Conservation (phyloP, 64 coral and sea anemone species). For the Porites australiensis region DNA sequence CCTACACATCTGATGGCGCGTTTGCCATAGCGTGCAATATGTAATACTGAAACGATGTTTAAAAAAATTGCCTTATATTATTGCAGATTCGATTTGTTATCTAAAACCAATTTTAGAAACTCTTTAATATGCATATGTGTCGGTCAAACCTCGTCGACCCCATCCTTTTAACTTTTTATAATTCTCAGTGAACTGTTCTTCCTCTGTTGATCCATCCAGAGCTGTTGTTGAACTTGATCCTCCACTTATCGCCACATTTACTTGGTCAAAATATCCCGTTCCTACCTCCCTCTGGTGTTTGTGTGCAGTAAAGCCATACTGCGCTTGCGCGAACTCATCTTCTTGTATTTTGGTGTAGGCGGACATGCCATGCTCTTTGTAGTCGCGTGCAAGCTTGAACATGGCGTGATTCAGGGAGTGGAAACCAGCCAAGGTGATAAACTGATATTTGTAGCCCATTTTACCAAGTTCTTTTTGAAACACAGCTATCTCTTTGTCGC, state of each 20-base stretch:
- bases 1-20: no score
- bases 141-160: no score
- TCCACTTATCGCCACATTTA: slow-evolving; percentile 84
- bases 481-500: slow-evolving; percentile 75
- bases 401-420: slow-evolving; percentile 89
- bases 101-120: no score
- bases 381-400: slow-evolving; percentile 89
- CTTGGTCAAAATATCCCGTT: slow-evolving; percentile 84
- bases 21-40: no score
- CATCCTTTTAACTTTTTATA: no score
- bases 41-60: no score
- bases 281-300: slow-evolving; percentile 93
- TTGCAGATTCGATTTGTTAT: no score
- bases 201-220: slow-evolving; percentile 80
- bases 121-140: no score
- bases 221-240: slow-evolving; percentile 87
- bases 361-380: slow-evolving; percentile 74
- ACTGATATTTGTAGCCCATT: slow-evolving; percentile 89
- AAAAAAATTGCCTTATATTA: no score
- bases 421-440: slow-evolving; percentile 88
- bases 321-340: slow-evolving; percentile 89
- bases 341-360: slow-evolving; percentile 89
- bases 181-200: slow-evolving; percentile 72
- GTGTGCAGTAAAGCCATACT: slow-evolving; percentile 81
- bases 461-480: slow-evolving; percentile 87